Conservation (phyloP, 1,140 invertebrate genomes). For the Zaprionus nigranus region DNA sequence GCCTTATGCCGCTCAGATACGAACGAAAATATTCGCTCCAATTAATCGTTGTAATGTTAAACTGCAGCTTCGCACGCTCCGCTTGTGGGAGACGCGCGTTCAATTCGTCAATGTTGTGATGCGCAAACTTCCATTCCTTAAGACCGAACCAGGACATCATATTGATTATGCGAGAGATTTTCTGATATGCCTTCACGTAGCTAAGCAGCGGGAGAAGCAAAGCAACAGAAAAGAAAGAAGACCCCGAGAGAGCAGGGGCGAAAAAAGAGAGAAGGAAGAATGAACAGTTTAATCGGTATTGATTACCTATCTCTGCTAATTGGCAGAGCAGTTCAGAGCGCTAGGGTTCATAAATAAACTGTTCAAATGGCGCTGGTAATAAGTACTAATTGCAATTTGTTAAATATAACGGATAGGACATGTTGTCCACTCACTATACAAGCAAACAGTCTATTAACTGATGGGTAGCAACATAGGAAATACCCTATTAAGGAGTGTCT, state of each 20-base stretch:
- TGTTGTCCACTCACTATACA: not conserved
- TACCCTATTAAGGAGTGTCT: not conserved
- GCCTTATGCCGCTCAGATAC: constrained; percentile 86
- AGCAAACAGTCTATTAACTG: not conserved
- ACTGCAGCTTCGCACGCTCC: constrained; percentile 74
- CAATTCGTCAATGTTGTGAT: constrained; percentile 83
- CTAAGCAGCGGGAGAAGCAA: constrained; percentile 30
- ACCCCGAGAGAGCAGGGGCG: too few species aligned
- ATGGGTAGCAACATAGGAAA: not conserved
- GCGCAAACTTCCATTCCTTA: constrained; percentile 82
- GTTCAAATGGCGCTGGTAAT: constrained; percentile 51
- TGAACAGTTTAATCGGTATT: constrained; percentile 20
- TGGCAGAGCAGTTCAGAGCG: constrained; percentile 14
- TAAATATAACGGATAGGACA: constrained; percentile 40
- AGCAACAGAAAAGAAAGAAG: not conserved
- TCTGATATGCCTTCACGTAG: constrained; percentile 76
- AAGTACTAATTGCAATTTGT: constrained; percentile 70
- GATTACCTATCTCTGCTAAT: constrained; percentile 50
- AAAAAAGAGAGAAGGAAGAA: not conserved
- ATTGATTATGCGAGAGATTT: constrained; percentile 81
- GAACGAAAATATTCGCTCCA: constrained; percentile 87
- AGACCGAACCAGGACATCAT: constrained; percentile 84
- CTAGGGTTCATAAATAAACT: constrained; percentile 53
- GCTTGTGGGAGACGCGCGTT: constrained; percentile 60
- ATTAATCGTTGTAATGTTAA: constrained; percentile 86